Evolutionary conservation across 2,113 vertebrate genomes (phyloP), one percentile per base, ranked within the genome.

Genomic region (Gracilinanus agilis): DNA sequence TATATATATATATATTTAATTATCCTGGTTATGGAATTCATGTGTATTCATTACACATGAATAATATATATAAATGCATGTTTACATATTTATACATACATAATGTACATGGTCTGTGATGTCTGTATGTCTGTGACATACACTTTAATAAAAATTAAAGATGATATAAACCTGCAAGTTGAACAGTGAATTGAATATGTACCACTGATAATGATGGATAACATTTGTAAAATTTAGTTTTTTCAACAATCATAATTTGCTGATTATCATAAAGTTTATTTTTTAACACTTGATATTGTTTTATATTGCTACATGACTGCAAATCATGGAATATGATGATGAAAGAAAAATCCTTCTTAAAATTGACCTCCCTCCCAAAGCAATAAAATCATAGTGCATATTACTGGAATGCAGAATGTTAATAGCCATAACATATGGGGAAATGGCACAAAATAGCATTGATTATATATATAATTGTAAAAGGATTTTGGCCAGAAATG

Each of bases 141-240:
- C 40, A n/a, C 44, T 9, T 95, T 89, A 16, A 54, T 93, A 96
- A 97, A 89, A 53, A 94, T 91, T n/a, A 61, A 94, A 34, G 93
- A 92, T n/a, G 4, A n/a, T n/a, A 3, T 34, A 75, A 75, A 4
- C 4, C 61, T 5, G 0, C n/a, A 75, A 75, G 34, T 75, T 16
- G 12, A 34, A 1, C n/a, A 13, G 1, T n/a, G 61, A n/a, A 75
- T n/a, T n/a, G 12, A n/a, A n/a, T n/a, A 75, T n/a, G n/a, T 3
- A 75, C 16, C 3, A 19, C 13, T 16, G 61, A 67, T 67, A 67
- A 16, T 4, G 12, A 0, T 67, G 34, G 34, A 75, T 75, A 34
- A 75, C 34, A 75, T 75, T n/a, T 67, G 11, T 67, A n/a, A 34
- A n/a, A 29, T 67, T 34, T 34, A 75, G 12, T 75, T 0, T 75